A percentile compares a stretch with the other conserved stretches of the same genome.
Conservation (phyloP, 2,797 vertebrate genomes). For the Selene dorsalis region DNA sequence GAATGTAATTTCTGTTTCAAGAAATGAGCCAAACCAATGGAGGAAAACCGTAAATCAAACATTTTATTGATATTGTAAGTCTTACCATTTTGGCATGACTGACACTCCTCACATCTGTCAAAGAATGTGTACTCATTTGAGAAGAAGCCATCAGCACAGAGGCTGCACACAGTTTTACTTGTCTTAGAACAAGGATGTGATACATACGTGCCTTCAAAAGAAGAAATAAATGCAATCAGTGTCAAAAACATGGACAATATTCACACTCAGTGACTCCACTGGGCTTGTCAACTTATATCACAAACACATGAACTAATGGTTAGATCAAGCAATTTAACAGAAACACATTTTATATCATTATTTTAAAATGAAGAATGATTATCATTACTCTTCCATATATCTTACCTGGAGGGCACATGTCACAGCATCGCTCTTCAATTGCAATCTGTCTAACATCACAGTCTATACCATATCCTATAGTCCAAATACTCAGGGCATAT, state of each 20-base stretch:
- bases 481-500: constrained; percentile 37
- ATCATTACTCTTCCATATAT: not conserved
- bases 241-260: not conserved
- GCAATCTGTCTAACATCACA: not conserved
- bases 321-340: constrained; percentile 5
- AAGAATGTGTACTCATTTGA: not conserved
- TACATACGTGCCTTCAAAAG: constrained; percentile 65
- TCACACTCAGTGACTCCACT: not conserved
- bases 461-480: not conserved
- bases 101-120: constrained; percentile 60
- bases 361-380: not conserved
- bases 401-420: constrained; percentile 78
- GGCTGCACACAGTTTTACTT: constrained; percentile 48
- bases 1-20: too few species aligned
- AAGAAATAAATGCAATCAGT: not conserved
- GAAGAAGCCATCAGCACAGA: constrained; percentile 49
- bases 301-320: not conserved
- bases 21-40: too few species aligned
- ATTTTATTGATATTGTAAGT: not conserved
- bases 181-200: not conserved
- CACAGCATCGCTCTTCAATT: constrained; percentile 57
- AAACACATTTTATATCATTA: not conserved
- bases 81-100: constrained; percentile 67
- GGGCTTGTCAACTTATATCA: not conserved
- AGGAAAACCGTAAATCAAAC: too few species aligned